phyloP scores from a whole-genome alignment of 2,113 vertebrate genomes.

The Anolis carolinensis region DNA sequence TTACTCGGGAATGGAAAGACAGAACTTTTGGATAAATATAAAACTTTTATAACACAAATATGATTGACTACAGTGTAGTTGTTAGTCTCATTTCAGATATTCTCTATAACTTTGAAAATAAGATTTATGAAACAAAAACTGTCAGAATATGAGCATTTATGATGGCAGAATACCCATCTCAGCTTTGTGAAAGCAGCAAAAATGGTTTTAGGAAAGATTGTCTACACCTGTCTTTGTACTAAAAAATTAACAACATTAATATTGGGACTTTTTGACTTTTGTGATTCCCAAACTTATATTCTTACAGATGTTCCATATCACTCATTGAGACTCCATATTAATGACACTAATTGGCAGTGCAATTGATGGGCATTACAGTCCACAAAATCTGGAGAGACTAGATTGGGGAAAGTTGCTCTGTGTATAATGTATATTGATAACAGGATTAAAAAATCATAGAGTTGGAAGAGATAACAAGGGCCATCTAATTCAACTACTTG shows the following conservation, averaged over 20 bases:
- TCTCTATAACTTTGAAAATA: slow-evolving; percentile 6
- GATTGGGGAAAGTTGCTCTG: too few species aligned
- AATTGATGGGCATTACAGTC: not conserved
- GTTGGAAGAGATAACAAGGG: too few species aligned
- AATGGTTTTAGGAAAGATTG: not conserved
- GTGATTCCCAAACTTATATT: not conserved
- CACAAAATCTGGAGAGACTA: not conserved
- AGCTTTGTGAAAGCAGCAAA: not conserved
- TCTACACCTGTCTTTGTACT: not conserved
- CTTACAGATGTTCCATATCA: not conserved
- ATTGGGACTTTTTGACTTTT: not conserved
- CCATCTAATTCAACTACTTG: too few species aligned
- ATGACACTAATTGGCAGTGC: not conserved
- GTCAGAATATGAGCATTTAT: not conserved
- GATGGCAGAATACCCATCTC: not conserved
- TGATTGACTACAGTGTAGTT: not conserved
- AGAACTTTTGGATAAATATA: slow-evolving; percentile 18
- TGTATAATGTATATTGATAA: not conserved
- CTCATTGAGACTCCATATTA: not conserved
- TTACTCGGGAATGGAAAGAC: slow-evolving; percentile 12
- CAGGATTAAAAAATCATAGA: too few species aligned
- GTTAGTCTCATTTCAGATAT: not conserved
- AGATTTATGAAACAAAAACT: not conserved
- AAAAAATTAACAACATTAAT: not conserved
- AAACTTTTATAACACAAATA: not conserved